phyloP scores from a whole-genome alignment of 2,113 vertebrate species.

The Zosterops hypoxanthus region DNA sequence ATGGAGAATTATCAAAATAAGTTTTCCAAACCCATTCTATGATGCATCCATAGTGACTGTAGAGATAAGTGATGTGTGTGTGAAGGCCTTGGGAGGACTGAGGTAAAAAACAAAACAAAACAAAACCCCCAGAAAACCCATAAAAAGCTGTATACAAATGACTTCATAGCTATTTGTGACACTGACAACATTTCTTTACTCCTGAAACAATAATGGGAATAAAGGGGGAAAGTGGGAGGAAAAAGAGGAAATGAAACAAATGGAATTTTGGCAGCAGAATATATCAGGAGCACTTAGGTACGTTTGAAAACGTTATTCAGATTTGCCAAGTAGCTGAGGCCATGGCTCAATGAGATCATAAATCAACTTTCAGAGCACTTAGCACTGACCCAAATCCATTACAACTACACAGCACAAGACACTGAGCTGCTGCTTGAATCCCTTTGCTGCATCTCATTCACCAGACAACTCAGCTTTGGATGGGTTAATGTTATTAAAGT shows the following conservation, averaged over 20 bases:
- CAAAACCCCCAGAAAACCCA: not conserved
- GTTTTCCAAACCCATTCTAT: not conserved
- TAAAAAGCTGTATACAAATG: not conserved
- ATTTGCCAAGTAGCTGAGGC: constrained; percentile 9
- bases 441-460: not conserved
- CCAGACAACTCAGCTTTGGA: not conserved
- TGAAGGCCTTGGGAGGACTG: not conserved
- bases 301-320: not conserved
- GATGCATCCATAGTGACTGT: not conserved
- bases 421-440: not conserved
- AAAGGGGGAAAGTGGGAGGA: not conserved
- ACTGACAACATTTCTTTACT: constrained; percentile 4
- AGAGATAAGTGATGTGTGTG: not conserved
- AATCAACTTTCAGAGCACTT: constrained; percentile 17
- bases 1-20: not conserved
- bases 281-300: constrained; percentile 21
- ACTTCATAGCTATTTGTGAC: not conserved
- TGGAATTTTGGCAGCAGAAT: constrained; percentile 28
- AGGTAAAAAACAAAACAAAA: not conserved
- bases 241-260: constrained; percentile 36
- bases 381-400: not conserved
- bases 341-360: not conserved
- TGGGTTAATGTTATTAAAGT: not conserved
- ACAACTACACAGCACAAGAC: not conserved
- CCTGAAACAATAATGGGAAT: constrained; percentile 10